phyloP scores from a whole-genome alignment of 2,113 vertebrate genomes.

The Scomber japonicus region DNA sequence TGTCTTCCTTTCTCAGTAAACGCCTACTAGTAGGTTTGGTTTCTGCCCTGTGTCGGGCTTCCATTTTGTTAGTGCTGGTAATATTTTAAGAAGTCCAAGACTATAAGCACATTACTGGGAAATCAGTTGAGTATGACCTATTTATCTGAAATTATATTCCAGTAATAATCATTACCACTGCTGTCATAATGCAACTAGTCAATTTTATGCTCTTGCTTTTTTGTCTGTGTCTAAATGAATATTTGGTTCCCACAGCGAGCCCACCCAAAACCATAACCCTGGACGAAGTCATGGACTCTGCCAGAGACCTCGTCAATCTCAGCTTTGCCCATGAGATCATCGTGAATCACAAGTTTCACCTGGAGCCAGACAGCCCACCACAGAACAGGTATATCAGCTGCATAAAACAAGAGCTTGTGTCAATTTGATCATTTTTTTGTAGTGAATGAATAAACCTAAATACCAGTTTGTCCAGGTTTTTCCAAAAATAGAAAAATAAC shows the following conservation, averaged over 20 bases:
- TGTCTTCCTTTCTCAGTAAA: not conserved
- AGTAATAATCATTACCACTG: not conserved
- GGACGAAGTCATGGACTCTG: constrained; percentile 91
- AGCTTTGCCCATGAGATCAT: constrained; percentile 93
- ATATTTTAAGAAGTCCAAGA: not conserved
- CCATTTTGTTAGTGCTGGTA: not conserved
- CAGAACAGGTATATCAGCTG: constrained; percentile 87
- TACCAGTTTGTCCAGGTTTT: not conserved
- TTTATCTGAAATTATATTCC: not conserved
- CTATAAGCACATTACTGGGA: no score
- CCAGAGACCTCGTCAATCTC: constrained; percentile 89
- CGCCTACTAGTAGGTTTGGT: not conserved
- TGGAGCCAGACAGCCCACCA: constrained; percentile 84
- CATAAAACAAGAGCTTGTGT: not conserved
- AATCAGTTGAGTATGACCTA: no score
- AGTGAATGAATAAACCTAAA: not conserved
- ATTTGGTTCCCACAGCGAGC: constrained; percentile 83
- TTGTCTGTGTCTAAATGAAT: not conserved
- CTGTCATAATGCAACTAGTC: not conserved
- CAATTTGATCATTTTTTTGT: not conserved
- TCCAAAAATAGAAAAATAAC: not conserved
- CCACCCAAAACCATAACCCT: constrained; percentile 89
- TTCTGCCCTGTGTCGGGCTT: not conserved
- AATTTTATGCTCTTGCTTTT: not conserved
- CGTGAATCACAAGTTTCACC: constrained; percentile 88